Percentiles rank a stretch among this genome's conserved stretches.
Conservation (phyloP, 2,797 vertebrate species). For the Alca torda region DNA sequence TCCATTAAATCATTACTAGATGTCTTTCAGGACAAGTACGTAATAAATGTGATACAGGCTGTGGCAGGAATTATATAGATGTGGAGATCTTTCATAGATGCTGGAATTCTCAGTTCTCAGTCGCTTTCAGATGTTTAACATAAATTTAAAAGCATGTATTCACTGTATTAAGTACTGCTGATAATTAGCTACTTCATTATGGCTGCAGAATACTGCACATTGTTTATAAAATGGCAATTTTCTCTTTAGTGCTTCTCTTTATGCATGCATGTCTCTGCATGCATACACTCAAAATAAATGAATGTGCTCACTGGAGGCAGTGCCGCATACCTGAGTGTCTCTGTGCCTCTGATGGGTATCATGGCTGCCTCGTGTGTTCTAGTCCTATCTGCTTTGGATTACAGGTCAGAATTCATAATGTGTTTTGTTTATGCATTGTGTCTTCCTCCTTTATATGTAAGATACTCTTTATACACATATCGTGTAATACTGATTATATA, state of each 20-base stretch:
- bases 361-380: neutral
- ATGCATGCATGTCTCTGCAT: neutral
- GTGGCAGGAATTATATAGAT: neutral
- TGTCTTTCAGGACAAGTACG: neutral
- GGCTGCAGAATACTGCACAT: neutral
- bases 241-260: neutral
- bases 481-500: neutral
- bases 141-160: neutral
- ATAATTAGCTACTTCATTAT: neutral
- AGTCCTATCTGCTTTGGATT: neutral
- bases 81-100: neutral
- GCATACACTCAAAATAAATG: neutral
- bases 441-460: neutral
- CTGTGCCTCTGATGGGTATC: neutral
- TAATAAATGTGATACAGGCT: neutral
- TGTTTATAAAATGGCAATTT: neutral
- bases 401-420: neutral
- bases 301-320: neutral
- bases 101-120: neutral
- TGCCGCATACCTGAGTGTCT: neutral
- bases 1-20: neutral
- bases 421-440: neutral
- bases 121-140: neutral
- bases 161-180: neutral
- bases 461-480: neutral